Percentiles rank a stretch among this genome's conserved stretches.
These are phyloP conservation scores for Trissolcus basalis DNA, from an alignment of 1,140 invertebrate genomes.

Conservation along the genomic window DNA sequence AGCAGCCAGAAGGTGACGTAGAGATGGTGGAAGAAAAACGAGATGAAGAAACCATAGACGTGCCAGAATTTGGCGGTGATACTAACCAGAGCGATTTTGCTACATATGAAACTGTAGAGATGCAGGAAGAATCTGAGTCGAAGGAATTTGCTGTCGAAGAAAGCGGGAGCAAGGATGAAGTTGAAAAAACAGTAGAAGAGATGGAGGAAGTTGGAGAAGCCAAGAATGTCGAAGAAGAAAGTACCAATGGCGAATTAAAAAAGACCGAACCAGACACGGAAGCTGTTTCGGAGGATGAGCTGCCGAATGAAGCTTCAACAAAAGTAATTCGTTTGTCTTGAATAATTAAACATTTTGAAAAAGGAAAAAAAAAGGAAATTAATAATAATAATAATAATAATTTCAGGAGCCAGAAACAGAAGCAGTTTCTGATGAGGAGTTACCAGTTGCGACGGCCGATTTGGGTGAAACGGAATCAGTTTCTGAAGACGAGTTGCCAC, in stretches of 20 bases:
- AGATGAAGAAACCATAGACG: neutral
- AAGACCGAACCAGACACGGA: constrained; percentile 80
- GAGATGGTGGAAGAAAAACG: neutral
- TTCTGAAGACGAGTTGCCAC: constrained; percentile 87
- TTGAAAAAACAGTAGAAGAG: neutral
- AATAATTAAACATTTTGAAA: constrained; percentile 3
- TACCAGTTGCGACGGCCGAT: constrained; percentile 85
- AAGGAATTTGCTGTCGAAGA: neutral
- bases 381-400: constrained; percentile 1
- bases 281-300: constrained; percentile 82
- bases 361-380: neutral
- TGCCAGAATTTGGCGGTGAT: neutral
- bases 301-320: constrained; percentile 74
- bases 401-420: constrained; percentile 79
- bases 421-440: constrained; percentile 84
- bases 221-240: constrained; percentile 6
- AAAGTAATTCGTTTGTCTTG: no score
- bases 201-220: neutral
- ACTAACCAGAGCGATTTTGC: neutral
- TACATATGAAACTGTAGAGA: neutral
- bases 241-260: constrained; percentile 49
- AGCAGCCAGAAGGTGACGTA: neutral
- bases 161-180: neutral
- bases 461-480: constrained; percentile 89
- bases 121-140: neutral